These are phyloP conservation scores for Trissolcus basalis DNA, from an alignment of 1,140 invertebrate species.

Conservation along the genomic window DNA sequence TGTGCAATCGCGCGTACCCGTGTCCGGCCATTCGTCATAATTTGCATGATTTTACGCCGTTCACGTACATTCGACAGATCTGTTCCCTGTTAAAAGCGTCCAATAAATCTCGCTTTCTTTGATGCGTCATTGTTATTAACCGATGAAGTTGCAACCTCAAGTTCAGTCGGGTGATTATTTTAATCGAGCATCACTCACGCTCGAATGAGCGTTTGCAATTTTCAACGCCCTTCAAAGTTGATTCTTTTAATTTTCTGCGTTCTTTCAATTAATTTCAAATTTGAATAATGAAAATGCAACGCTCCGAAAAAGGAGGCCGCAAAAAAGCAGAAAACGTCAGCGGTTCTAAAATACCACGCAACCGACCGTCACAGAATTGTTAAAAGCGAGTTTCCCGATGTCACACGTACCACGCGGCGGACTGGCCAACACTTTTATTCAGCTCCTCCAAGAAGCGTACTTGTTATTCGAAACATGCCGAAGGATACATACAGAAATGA, in stretches of 20 bases:
- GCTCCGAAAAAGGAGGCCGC: too few relatives aligned
- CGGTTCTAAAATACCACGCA: too few relatives aligned
- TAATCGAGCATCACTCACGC: too few relatives aligned
- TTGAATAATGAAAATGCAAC: too few relatives aligned
- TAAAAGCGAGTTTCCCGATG: slow-evolving; percentile 24
- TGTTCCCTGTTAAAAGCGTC: neutral
- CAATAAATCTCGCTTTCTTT: slow-evolving; percentile 3
- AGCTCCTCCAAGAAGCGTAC: slow-evolving; percentile 30
- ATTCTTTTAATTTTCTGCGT: too few relatives aligned
- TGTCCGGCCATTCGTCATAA: slow-evolving; percentile 12
- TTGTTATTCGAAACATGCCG: slow-evolving; percentile 47
- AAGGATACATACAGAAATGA: slow-evolving; percentile 49
- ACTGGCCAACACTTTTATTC: slow-evolving; percentile 29
- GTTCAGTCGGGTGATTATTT: too few relatives aligned
- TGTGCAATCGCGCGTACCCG: slow-evolving; percentile 5
- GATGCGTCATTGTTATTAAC: neutral
- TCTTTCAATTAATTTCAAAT: slow-evolving; percentile 1
- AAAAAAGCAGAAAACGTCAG: too few relatives aligned
- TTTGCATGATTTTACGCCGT: slow-evolving; percentile 21
- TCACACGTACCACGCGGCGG: slow-evolving; percentile 9
- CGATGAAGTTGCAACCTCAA: neutral
- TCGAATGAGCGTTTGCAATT: too few relatives aligned
- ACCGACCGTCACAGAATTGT: neutral
- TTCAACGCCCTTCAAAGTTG: too few relatives aligned
- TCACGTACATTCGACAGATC: slow-evolving; percentile 4